Percentiles rank a stretch among this genome's conserved stretches.
Evolutionary conservation across 2,888 invertebrate species (phyloP).

Genomic region (Herminia tarsipennalis): DNA sequence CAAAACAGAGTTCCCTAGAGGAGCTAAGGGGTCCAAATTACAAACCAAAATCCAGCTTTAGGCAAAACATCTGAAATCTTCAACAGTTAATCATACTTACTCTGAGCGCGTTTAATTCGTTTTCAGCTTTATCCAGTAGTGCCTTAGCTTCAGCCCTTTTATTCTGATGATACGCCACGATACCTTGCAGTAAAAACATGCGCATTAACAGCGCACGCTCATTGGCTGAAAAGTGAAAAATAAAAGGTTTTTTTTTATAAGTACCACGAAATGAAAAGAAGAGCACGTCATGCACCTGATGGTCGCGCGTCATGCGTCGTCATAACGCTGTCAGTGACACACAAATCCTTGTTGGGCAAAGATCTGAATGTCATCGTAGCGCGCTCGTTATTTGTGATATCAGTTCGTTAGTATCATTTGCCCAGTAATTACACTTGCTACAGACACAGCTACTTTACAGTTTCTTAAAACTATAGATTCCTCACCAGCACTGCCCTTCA

Average conservation of each 20-base stretch:
- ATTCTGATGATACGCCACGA: constrained; percentile 92
- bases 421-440: no score
- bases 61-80: no score
- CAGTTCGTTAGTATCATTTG: no score
- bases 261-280: not conserved
- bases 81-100: constrained; percentile 47
- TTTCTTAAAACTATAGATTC: constrained; percentile 7
- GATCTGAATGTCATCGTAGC: no score
- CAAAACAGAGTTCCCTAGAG: no score
- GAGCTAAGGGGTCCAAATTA: no score
- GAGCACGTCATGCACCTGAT: not conserved
- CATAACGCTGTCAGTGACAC: no score
- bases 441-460: no score
- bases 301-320: no score
- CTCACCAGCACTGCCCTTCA: constrained; percentile 71
- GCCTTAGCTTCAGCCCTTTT: constrained; percentile 86
- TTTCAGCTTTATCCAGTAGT: constrained; percentile 87
- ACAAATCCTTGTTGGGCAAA: no score
- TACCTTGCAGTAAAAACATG: constrained; percentile 92
- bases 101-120: constrained; percentile 87
- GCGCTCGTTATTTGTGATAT: no score
- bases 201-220: constrained; percentile 92
- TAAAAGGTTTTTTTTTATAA: not conserved
- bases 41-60: no score
- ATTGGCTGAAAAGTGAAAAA: constrained; percentile 73